A percentile compares a stretch with the other conserved stretches of the same genome.
phyloP scores from a whole-genome alignment of 2,888 invertebrate species.

The Acanthosepion pharaonis region DNA sequence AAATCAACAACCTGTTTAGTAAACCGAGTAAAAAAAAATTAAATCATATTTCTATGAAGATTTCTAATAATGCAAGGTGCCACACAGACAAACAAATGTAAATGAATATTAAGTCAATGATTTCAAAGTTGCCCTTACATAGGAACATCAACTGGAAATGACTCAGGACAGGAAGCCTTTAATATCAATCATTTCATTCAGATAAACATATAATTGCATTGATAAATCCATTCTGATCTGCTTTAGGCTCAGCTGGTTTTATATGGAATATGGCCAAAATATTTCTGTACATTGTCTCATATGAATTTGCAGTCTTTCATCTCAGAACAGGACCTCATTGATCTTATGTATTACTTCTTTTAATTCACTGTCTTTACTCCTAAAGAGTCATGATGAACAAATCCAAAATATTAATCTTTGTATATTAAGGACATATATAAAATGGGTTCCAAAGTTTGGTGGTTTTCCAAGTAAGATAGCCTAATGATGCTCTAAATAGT shows the following conservation, averaged over 20 bases:
- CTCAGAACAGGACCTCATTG: neutral
- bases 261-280: neutral
- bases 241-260: neutral
- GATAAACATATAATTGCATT: neutral
- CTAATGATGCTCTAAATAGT: too few species aligned
- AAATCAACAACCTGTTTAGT: too few species aligned
- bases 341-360: neutral
- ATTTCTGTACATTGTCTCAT: neutral
- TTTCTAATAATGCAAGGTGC: too few species aligned
- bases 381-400: too few species aligned
- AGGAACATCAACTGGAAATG: neutral
- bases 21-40: too few species aligned
- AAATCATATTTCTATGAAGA: too few species aligned
- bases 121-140: neutral
- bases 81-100: too few species aligned
- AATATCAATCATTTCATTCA: neutral
- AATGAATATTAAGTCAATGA: neutral
- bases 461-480: too few species aligned
- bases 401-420: too few species aligned
- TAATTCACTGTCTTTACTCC: neutral
- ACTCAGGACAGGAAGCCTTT: neutral
- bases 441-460: too few species aligned
- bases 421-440: too few species aligned
- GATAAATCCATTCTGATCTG: neutral
- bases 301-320: neutral